phyloP scores from a whole-genome alignment of 2,113 vertebrate genomes.

The Lophius piscatorius region DNA sequence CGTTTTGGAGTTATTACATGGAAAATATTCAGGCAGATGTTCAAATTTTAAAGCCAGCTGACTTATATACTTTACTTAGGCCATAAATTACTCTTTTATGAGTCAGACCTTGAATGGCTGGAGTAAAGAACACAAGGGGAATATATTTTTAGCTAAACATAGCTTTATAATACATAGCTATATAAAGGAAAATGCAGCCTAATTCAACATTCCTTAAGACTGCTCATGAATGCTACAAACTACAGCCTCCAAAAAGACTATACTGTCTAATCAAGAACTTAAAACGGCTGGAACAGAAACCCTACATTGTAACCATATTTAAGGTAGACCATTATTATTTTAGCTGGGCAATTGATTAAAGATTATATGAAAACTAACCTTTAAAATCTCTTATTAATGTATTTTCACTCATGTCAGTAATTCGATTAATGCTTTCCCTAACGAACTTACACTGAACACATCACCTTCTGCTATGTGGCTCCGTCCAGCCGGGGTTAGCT shows the following conservation, averaged over 20 bases:
- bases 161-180: too few species aligned
- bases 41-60: slow-evolving; percentile 21
- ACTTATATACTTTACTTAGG: background rate
- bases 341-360: background rate
- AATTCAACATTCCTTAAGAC: too few species aligned
- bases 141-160: slow-evolving; percentile 1
- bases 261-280: too few species aligned
- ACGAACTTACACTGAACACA: too few species aligned
- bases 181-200: too few species aligned
- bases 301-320: background rate
- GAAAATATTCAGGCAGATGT: slow-evolving; percentile 36
- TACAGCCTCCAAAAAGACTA: background rate
- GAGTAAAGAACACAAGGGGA: background rate
- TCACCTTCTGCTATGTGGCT: too few species aligned
- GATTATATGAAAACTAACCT: background rate
- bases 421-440: too few species aligned
- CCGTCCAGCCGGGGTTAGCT: too few species aligned
- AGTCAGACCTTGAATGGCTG: slow-evolving; percentile 9
- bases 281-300: background rate
- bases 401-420: too few species aligned
- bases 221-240: too few species aligned
- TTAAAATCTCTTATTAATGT: background rate
- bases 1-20: slow-evolving; percentile 14
- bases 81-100: slow-evolving; percentile 21
- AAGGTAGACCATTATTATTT: background rate